Evolutionary conservation across 2,797 vertebrate species (phyloP).

Genomic region (Echiichthys vipera): DNA sequence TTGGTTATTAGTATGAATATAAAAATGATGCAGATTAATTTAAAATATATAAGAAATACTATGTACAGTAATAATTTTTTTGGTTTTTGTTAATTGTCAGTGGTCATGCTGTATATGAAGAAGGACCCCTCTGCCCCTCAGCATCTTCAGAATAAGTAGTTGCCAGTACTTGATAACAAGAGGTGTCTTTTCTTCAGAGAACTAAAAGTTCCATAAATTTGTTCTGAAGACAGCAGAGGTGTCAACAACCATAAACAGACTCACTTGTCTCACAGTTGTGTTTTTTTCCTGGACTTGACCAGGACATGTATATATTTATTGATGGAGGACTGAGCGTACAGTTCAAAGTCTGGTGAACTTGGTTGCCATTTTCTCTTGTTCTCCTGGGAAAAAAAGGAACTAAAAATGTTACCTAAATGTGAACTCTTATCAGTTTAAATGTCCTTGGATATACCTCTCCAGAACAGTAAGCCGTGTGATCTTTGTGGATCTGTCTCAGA

Average conservation of each 20-base stretch:
- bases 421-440: conserved; percentile 82
- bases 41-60: conserved; percentile 90
- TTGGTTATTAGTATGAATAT: conserved; percentile 87
- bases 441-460: conserved; percentile 87
- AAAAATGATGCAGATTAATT: conserved; percentile 89
- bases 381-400: conserved; percentile 53
- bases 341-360: conserved; percentile 79
- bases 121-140: conserved; percentile 70
- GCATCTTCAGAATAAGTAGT: conserved; percentile 79
- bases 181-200: conserved; percentile 62
- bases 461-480: conserved; percentile 77
- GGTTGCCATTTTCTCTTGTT: conserved; percentile 77
- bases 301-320: conserved; percentile 86
- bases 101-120: conserved; percentile 81
- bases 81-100: conserved; percentile 82
- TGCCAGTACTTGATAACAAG: conserved; percentile 74
- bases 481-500: conserved; percentile 73
- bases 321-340: conserved; percentile 80
- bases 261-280: conserved; percentile 64
- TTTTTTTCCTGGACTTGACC: conserved; percentile 70
- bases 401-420: conserved; percentile 78
- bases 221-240: conserved; percentile 73
- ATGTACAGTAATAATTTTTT: conserved; percentile 88
- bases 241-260: conserved; percentile 69
- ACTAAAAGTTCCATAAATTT: conserved; percentile 61